phyloP scores from a whole-genome alignment of 2,888 invertebrate species.

The Leptopilina drosophilae region DNA sequence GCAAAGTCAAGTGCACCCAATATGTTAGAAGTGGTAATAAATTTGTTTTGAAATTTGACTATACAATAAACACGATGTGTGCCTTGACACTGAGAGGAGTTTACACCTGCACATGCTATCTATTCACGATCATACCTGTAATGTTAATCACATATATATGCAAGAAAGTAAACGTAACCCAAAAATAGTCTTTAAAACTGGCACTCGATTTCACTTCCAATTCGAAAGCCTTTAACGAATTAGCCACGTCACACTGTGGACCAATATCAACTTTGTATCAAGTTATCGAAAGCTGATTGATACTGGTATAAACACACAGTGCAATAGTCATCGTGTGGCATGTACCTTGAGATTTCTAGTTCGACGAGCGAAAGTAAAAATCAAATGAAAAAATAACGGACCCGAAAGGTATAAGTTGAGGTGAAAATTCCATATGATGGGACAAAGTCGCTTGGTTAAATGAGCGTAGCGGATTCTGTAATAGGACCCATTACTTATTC shows the following conservation, averaged over 20 bases:
- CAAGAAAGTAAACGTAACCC: constrained; percentile 1
- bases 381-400: constrained; percentile 49
- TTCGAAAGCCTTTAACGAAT: constrained; percentile 10
- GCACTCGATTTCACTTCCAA: constrained; percentile 30
- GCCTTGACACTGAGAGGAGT: not conserved
- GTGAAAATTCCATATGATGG: constrained; percentile 39
- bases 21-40: too few species aligned
- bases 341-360: constrained; percentile 16
- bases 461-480: constrained; percentile 53
- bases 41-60: too few species aligned
- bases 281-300: constrained; percentile 33
- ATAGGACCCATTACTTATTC: constrained; percentile 68
- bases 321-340: not conserved
- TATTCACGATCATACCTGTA: not conserved
- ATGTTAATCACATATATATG: not conserved
- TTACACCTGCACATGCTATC: not conserved
- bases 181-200: constrained; percentile 11
- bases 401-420: not conserved
- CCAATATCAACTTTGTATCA: constrained; percentile 8
- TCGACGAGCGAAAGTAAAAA: constrained; percentile 53
- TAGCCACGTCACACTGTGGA: constrained; percentile 3
- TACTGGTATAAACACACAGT: not conserved
- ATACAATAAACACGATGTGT: not conserved
- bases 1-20: too few species aligned
- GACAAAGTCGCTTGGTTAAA: constrained; percentile 42